Evolutionary conservation across 2,797 vertebrate genomes (phyloP), one percentile per base, ranked within the genome.

Genomic region (Cirrhinus mrigala): DNA sequence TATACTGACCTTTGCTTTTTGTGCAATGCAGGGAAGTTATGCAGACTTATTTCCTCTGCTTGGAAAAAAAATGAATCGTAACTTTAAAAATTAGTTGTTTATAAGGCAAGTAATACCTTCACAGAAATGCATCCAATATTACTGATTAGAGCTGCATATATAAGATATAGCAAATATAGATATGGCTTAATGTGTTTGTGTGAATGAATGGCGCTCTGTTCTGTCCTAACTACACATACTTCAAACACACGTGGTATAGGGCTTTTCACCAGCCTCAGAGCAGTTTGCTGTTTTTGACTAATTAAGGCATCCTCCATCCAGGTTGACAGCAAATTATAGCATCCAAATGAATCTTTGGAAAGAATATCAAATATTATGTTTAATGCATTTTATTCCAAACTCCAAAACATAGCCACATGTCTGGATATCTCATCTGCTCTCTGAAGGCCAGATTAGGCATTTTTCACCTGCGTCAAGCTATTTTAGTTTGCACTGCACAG

Each of bases 391-490:
- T 8, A 70, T 79, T 16, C 18, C 9, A 40, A n/a, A 48, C 16
- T 52, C 16, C 40, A 52, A 27, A 46, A 70, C 29, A 22, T 40
- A n/a, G 48, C 46, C 80, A 14, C 1, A 27, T 52, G 46, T 22
- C 10, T 70, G 27, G 29, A 16, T 69, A 33, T 77, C 8, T 82
- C 54, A 48, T 58, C 54, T 79, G 66, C n/a, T 44, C 27, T 8
- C 20, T 11, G 6, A 66, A 44, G 27, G 15, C n/a, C 20, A 69
- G 74, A 76, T 75, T 44, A 50, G 60, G 64, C 70, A 85, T 83
- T 86, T 85, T 87, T 81, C 73, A 84, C 82, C 84, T 89, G 50
- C 29, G 6, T 66, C 24, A 18, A 69, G 88, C 37, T 87, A 62
- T 87, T 84, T 78, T 56, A 16, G 76, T 58, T 44, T 27, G 40